Base-by-base conservation (phyloP, 2,888 invertebrate genomes). In the Empis stercorea region DNA sequence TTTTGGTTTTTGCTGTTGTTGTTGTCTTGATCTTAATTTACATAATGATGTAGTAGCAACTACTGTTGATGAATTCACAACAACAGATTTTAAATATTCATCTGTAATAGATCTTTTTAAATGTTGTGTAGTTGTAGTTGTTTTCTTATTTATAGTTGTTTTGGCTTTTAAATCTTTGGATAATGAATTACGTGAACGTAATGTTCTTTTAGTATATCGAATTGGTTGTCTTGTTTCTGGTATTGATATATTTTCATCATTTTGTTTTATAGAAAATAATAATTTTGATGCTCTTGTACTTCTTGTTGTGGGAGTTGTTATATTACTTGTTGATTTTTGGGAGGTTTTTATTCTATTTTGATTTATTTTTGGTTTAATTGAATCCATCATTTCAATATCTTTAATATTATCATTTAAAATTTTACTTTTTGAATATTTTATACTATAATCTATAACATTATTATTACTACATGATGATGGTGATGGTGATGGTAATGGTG, bases 161-260 rank as follows among this genome's bases (percentile, higher is more conserved):
- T 58, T 61, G 7, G 53, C 53, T 39, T 60, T 60, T 51, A 61
- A 50, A 43, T 60, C 61, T 55, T 56, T 61, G 27, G 56, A 48
- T 20, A 57, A 52, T 10, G 58, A 57, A 43, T 66, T 66, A 6
- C 65, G 57, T 1, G 66, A 64, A 43, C 67, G 57, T 15, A 67
- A 51, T 23, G 63, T 66, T 9, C 68, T 58, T 50, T 65, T 66
- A 6, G 58, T 61, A 47, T 63, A 57, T 44, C 66, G 64, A n/a
- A 56, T 1, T 66, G 60, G 45, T 62, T 62, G 39, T 57, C 56
- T 27, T n/a, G 47, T 17, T 43, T 40, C 9, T 47, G 44, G 42
- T 43, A 47, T 41, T 48, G 51, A 27, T 50, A 51, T 38, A 43
- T 50, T 32, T 44, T 40, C 27, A 38, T 51, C 51, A 17, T 52